Evolutionary conservation across 2,797 vertebrate species (phyloP).

Genomic region (Brachymystax lenok): DNA sequence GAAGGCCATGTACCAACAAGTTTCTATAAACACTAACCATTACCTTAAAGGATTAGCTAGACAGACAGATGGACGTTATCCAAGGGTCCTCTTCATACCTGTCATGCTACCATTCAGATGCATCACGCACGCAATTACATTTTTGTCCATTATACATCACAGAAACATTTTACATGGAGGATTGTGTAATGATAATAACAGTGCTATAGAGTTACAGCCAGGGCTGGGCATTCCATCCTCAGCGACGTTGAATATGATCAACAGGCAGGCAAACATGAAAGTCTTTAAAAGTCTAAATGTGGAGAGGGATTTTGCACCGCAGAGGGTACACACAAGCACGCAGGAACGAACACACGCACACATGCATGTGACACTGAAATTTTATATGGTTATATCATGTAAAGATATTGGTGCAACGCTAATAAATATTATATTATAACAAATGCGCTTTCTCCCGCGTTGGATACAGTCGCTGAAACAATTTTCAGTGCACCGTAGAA

Average conservation of each 20-base stretch:
- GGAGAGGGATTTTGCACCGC: background rate
- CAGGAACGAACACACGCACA: no score
- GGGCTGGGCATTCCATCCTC: background rate
- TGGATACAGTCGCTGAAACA: no score
- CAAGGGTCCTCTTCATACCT: background rate
- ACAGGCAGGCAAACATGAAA: conserved; percentile 19
- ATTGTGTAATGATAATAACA: conserved; percentile 27
- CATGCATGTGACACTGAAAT: no score
- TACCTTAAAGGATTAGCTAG: background rate
- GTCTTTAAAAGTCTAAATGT: conserved; percentile 23
- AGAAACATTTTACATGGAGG: conserved; percentile 34
- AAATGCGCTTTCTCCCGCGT: no score
- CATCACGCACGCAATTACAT: background rate
- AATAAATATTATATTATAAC: no score
- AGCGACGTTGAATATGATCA: conserved; percentile 28
- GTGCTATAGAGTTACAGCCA: conserved; percentile 51
- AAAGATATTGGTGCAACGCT: no score
- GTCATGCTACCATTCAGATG: conserved; percentile 11
- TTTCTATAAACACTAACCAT: conserved; percentile 19
- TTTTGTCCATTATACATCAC: no score
- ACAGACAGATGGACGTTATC: background rate
- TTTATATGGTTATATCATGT: no score
- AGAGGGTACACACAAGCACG: background rate
- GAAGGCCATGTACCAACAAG: conserved; percentile 42
- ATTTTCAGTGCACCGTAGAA: no score